Evolutionary conservation across 2,888 invertebrate species (phyloP).

Genomic region (Cheiracanthium punctorium): DNA sequence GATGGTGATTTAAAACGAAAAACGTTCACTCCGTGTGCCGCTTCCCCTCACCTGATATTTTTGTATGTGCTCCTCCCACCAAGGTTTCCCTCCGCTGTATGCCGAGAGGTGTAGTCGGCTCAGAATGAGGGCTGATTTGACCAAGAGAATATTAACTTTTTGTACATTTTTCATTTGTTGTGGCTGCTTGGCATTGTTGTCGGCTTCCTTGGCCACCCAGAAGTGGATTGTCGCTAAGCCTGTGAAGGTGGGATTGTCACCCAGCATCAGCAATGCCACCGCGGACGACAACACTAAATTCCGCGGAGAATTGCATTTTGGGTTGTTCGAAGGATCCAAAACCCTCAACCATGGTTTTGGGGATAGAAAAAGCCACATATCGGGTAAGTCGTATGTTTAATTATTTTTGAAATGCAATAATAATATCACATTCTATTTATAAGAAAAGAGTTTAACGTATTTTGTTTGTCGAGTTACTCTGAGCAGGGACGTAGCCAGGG

Average conservation of each 20-base stretch:
- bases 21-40: neutral
- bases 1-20: neutral
- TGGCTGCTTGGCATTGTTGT: slow-evolving; percentile 85
- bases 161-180: slow-evolving; percentile 88
- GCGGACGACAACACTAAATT: slow-evolving; percentile 71
- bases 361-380: slow-evolving; percentile 84
- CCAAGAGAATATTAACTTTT: slow-evolving; percentile 86
- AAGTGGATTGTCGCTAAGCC: slow-evolving; percentile 89
- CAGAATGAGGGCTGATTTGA: slow-evolving; percentile 80
- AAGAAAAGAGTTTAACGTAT: too few species aligned
- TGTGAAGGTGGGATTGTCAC: slow-evolving; percentile 76
- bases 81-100: too few species aligned
- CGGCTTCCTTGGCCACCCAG: slow-evolving; percentile 88
- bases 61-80: neutral
- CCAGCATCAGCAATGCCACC: slow-evolving; percentile 57
- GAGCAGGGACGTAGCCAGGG: too few species aligned
- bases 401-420: neutral
- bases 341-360: slow-evolving; percentile 89
- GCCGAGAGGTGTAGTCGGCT: neutral
- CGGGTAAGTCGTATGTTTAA: slow-evolving; percentile 80
- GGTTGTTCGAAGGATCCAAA: slow-evolving; percentile 90
- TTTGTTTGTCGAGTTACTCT: too few species aligned
- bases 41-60: neutral
- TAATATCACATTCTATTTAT: neutral
- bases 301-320: slow-evolving; percentile 80